Evolutionary conservation across 2,797 vertebrate species (phyloP).

Genomic region (Muraenolepis orangiensis): DNA sequence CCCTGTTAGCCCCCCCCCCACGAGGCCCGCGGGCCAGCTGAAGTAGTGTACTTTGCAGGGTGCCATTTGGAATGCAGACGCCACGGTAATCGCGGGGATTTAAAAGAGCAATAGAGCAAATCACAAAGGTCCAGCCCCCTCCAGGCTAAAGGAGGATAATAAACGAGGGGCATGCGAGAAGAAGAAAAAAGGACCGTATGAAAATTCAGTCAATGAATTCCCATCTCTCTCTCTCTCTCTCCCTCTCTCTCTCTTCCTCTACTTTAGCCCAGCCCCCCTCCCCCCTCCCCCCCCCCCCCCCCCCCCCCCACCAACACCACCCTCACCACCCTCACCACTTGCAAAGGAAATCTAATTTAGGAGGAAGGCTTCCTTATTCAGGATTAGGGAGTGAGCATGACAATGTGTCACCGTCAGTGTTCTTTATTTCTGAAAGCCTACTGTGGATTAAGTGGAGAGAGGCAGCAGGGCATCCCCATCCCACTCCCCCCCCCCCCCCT

Average conservation of each 20-base stretch:
- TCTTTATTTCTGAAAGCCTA: not conserved
- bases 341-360: conserved; percentile 23
- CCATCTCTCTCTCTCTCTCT: conserved; percentile 31
- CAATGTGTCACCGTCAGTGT: not conserved
- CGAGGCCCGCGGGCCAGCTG: conserved; percentile 51
- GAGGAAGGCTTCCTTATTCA: not conserved
- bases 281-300: not conserved
- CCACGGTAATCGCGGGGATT: conserved; percentile 63
- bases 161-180: conserved; percentile 24
- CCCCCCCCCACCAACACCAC: too few relatives aligned
- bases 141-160: conserved; percentile 45
- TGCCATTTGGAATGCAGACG: conserved; percentile 63
- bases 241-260: conserved; percentile 29
- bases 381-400: not conserved
- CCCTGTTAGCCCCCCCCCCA: conserved; percentile 33
- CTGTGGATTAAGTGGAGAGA: not conserved
- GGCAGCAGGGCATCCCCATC: too few relatives aligned
- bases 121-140: conserved; percentile 54
- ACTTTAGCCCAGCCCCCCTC: not conserved
- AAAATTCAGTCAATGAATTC: conserved; percentile 45
- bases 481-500: too few relatives aligned
- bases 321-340: too few relatives aligned
- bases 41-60: conserved; percentile 58
- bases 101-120: conserved; percentile 63
- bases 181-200: conserved; percentile 36